Conservation (phyloP, 2,797 vertebrate genomes). For the Manis javanica region DNA sequence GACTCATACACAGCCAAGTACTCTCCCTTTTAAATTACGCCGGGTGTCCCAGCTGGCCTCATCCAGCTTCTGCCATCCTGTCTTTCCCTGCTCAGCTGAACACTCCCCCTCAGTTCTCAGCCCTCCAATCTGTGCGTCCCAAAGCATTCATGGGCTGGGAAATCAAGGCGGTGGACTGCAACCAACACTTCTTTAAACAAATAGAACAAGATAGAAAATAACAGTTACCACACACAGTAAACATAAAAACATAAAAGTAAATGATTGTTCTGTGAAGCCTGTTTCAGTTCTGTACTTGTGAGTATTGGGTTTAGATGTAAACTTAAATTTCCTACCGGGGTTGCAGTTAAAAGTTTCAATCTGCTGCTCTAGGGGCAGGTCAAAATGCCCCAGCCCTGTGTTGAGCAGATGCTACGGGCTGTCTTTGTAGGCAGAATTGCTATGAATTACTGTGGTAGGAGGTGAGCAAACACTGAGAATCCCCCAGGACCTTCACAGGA, state of each 20-base stretch:
- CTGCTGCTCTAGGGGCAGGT: neutral
- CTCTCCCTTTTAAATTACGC: neutral
- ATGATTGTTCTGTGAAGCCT: neutral
- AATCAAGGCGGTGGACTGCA: neutral
- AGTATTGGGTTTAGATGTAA: neutral
- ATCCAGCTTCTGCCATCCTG: neutral
- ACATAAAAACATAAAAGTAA: neutral
- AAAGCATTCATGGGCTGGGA: neutral
- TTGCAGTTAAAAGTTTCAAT: neutral
- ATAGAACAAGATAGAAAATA: neutral
- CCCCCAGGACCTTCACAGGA: neutral
- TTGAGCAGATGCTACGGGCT: rapidly evolving
- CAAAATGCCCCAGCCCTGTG: neutral
- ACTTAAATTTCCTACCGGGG: neutral
- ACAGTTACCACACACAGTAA: neutral
- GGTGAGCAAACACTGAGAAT: neutral
- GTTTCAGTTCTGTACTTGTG: neutral
- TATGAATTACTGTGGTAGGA: neutral
- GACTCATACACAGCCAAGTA: neutral
- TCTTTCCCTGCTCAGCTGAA: neutral
- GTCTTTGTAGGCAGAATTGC: neutral
- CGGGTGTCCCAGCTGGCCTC: neutral
- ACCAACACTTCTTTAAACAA: neutral
- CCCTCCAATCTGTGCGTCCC: neutral
- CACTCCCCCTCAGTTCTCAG: neutral